A percentile compares a stretch with the other conserved stretches of the same genome.
These are phyloP conservation scores for Drosophila mimetica DNA, from an alignment of 2,888 invertebrate species.

Conservation along the genomic window DNA sequence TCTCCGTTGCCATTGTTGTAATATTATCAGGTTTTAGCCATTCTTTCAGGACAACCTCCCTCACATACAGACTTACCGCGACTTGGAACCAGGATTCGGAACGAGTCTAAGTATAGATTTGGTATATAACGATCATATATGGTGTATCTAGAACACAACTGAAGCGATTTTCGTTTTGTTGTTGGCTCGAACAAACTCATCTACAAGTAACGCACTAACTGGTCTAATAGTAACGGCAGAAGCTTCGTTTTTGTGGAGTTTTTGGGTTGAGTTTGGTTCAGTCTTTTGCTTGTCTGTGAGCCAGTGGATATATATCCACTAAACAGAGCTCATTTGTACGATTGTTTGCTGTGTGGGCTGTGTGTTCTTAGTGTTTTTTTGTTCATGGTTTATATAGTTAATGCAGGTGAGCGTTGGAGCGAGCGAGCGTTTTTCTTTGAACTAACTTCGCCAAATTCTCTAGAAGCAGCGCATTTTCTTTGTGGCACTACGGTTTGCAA, in stretches of 20 bases:
- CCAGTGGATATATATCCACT: constrained; percentile 3
- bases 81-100: constrained; percentile 48
- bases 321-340: constrained; percentile 3
- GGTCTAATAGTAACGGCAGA: constrained; percentile 68
- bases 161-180: constrained; percentile 53
- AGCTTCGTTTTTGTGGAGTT: constrained; percentile 54
- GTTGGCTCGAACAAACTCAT: constrained; percentile 66
- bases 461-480: constrained; percentile 56
- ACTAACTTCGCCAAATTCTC: constrained; percentile 44
- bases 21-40: constrained; percentile 18
- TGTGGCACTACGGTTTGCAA: constrained; percentile 33
- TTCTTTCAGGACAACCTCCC: constrained; percentile 37
- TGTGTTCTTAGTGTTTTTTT: constrained; percentile 17
- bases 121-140: constrained; percentile 44
- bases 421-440: constrained; percentile 39
- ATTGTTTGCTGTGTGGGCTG: constrained; percentile 17
- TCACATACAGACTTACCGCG: constrained; percentile 68
- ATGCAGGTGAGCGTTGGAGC: constrained; percentile 49
- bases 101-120: constrained; percentile 12
- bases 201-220: constrained; percentile 73
- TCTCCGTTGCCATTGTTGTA: constrained; percentile 47
- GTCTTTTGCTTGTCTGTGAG: constrained; percentile 31
- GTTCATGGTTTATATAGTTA: constrained; percentile 6
- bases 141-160: constrained; percentile 70
- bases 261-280: constrained; percentile 10